Conservation (phyloP, 2,888 invertebrate genomes). For the Melolontha melolontha region DNA sequence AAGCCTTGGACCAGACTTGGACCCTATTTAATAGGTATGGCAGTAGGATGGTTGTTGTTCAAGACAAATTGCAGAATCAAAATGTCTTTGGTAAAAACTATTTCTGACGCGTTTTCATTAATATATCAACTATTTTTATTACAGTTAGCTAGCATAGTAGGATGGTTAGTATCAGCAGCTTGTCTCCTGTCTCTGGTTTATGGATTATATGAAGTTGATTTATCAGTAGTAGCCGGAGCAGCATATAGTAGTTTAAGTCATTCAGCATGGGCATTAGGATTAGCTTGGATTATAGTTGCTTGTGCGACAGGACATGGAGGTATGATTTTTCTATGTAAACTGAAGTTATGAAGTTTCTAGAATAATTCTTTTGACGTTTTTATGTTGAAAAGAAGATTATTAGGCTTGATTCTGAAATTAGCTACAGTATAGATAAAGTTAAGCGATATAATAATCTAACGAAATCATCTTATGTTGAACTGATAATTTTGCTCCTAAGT, state of each 20-base stretch:
- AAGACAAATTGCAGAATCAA: slow-evolving; percentile 83
- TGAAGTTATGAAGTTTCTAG: no score
- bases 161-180: slow-evolving; percentile 77
- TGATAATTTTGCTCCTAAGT: no score
- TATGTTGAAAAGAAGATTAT: no score
- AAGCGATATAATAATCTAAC: no score
- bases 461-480: no score
- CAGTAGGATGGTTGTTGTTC: slow-evolving; percentile 84
- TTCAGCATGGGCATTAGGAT: slow-evolving; percentile 83
- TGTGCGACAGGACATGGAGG: slow-evolving; percentile 89
- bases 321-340: slow-evolving; percentile 51
- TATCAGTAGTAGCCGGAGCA: slow-evolving; percentile 78
- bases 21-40: slow-evolving; percentile 87
- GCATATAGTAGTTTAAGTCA: slow-evolving; percentile 86
- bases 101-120: background rate
- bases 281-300: slow-evolving; percentile 87
- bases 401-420: no score
- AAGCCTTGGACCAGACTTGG: slow-evolving; percentile 90
- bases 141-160: slow-evolving; percentile 74
- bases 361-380: no score
- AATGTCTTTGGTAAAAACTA: slow-evolving; percentile 73
- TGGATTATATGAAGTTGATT: slow-evolving; percentile 79
- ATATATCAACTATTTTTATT: slow-evolving; percentile 48
- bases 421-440: no score
- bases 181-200: slow-evolving; percentile 81